Evolutionary conservation across 2,888 invertebrate genomes (phyloP).

Genomic region (Patella ulyssiponensis): DNA sequence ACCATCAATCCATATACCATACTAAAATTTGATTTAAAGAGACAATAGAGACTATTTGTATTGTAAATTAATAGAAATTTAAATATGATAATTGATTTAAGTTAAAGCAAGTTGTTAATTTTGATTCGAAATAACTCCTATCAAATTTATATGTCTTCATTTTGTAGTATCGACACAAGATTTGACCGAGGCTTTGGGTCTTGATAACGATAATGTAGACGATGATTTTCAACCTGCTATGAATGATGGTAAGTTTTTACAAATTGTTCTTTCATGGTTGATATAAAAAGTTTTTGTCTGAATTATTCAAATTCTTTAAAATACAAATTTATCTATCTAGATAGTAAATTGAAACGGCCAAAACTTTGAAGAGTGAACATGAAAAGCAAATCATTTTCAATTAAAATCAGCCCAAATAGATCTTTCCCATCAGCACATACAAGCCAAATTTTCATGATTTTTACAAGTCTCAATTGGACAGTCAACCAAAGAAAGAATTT

Average conservation of each 20-base stretch:
- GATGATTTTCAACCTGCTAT: constrained; percentile 1
- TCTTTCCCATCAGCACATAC: neutral
- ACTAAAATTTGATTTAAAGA: neutral
- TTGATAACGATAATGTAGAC: neutral
- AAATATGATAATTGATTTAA: constrained; percentile 2
- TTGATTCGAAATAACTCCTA: neutral
- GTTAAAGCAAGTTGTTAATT: constrained; percentile 1
- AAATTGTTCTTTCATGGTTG: neutral
- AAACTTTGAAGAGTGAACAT: neutral
- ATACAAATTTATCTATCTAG: neutral
- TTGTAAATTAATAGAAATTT: constrained; percentile 5
- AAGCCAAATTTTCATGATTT: neutral
- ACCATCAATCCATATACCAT: neutral
- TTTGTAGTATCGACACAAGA: neutral
- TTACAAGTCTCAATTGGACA: too few species aligned
- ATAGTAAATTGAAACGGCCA: constrained; percentile 6
- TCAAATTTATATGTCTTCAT: neutral
- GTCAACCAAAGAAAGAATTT: too few species aligned
- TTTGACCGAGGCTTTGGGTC: constrained; percentile 3
- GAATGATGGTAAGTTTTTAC: neutral
- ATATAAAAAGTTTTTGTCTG: neutral
- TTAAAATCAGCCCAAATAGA: neutral
- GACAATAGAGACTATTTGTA: constrained; percentile 10
- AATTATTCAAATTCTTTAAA: neutral
- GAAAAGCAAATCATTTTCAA: neutral